Conservation (phyloP, 2,113 vertebrate genomes). For the Orthochromis malagaraziensis region DNA sequence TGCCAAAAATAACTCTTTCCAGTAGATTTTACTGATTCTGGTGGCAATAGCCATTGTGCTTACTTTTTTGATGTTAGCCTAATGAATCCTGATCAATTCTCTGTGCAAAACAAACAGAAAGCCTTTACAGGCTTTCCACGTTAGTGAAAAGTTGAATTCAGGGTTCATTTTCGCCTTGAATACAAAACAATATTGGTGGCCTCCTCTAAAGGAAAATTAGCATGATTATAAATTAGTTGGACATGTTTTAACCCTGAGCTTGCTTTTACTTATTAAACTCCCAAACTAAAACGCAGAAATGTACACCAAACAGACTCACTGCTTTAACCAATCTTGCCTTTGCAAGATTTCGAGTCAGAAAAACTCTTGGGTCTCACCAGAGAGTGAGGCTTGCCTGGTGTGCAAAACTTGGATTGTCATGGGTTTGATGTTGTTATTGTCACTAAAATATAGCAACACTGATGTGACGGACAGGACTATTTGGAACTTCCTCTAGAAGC, state of each 20-base stretch:
- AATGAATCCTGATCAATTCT: background rate
- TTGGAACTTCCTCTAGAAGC: background rate
- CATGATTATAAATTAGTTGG: background rate
- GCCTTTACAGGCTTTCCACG: background rate
- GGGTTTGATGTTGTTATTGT: background rate
- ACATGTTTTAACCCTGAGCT: background rate
- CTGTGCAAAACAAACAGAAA: background rate
- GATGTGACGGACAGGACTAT: background rate
- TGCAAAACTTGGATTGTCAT: background rate
- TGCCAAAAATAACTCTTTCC: background rate
- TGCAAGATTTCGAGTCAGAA: background rate
- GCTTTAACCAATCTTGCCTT: background rate
- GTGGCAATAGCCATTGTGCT: background rate
- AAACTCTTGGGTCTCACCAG: background rate
- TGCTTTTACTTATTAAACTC: background rate
- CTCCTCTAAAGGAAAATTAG: background rate
- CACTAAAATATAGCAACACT: background rate
- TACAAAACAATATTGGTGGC: no score
- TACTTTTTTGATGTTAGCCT: background rate
- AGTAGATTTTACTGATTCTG: background rate
- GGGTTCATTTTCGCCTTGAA: background rate
- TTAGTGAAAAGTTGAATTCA: background rate
- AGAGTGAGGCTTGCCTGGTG: accelerated
- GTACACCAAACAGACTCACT: background rate
- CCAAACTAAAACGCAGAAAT: background rate